phyloP scores from a whole-genome alignment of 2,113 vertebrate species.

The Rousettus leschenaultii region DNA sequence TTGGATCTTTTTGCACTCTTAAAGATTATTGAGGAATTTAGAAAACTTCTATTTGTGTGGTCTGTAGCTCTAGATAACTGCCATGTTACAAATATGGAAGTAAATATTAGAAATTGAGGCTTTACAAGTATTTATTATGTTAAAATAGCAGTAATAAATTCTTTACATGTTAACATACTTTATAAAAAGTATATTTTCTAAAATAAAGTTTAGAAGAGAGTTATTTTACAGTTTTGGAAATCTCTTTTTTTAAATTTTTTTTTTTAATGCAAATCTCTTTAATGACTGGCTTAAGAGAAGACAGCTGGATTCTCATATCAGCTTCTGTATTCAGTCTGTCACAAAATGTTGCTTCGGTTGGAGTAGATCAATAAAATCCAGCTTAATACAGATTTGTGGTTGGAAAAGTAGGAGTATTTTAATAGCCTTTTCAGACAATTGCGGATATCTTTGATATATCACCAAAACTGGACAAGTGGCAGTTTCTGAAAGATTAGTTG shows the following conservation, averaged over 20 bases:
- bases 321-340: not conserved
- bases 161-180: not conserved
- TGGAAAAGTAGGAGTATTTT: conserved; percentile 27
- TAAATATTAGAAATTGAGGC: not conserved
- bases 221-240: not conserved
- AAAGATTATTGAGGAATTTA: not conserved
- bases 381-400: conserved; percentile 4
- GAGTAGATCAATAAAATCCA: conserved; percentile 8
- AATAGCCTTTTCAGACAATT: conserved; percentile 12
- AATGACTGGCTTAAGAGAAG: not conserved
- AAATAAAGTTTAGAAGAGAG: not conserved
- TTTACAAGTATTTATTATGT: conserved; percentile 10
- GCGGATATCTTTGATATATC: not conserved
- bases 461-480: not conserved
- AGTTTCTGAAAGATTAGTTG: conserved; percentile 17
- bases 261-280: not conserved
- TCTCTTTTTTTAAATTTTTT: not conserved
- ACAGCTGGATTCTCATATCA: not conserved
- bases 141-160: not conserved
- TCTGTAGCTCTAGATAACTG: not conserved
- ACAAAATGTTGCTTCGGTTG: not conserved
- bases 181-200: conserved; percentile 6
- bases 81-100: not conserved
- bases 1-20: not conserved
- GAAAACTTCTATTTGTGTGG: not conserved